A percentile compares a stretch with the other conserved stretches of the same genome.
Conservation (phyloP, 1,140 invertebrate species). For the Stegodyphus mimosarum region DNA sequence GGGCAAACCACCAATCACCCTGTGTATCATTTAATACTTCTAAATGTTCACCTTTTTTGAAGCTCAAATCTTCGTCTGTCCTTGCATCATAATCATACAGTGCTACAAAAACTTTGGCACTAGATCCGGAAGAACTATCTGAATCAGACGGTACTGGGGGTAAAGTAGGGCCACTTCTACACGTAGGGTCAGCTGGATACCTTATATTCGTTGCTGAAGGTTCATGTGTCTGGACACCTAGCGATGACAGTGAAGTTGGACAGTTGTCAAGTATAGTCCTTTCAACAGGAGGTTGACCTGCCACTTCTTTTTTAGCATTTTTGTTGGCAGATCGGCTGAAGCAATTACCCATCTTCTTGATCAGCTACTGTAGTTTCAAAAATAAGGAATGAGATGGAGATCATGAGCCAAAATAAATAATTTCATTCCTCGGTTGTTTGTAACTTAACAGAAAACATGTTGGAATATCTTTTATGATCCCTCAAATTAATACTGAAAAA, state of each 20-base stretch:
- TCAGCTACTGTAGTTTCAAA: not conserved
- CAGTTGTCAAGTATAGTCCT: constrained; percentile 49
- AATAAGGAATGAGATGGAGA: too few relatives aligned
- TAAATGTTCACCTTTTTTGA: constrained; percentile 97
- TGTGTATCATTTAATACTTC: constrained; percentile 98
- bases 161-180: constrained; percentile 69
- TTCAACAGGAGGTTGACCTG: constrained; percentile 39
- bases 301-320: constrained; percentile 55
- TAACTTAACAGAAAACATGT: too few relatives aligned
- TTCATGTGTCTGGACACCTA: constrained; percentile 40
- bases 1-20: constrained; percentile 99
- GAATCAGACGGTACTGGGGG: constrained; percentile 74
- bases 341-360: constrained; percentile 54
- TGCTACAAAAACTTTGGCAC: constrained; percentile 86
- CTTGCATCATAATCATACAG: constrained; percentile 98
- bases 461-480: too few relatives aligned
- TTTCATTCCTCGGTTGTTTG: too few relatives aligned
- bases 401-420: too few relatives aligned
- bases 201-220: constrained; percentile 42
- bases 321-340: constrained; percentile 59
- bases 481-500: too few relatives aligned
- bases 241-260: not conserved
- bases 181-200: constrained; percentile 13
- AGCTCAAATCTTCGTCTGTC: constrained; percentile 98
- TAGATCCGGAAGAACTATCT: constrained; percentile 71